phyloP scores from a whole-genome alignment of 2,113 vertebrate genomes.

The Alces alces region DNA sequence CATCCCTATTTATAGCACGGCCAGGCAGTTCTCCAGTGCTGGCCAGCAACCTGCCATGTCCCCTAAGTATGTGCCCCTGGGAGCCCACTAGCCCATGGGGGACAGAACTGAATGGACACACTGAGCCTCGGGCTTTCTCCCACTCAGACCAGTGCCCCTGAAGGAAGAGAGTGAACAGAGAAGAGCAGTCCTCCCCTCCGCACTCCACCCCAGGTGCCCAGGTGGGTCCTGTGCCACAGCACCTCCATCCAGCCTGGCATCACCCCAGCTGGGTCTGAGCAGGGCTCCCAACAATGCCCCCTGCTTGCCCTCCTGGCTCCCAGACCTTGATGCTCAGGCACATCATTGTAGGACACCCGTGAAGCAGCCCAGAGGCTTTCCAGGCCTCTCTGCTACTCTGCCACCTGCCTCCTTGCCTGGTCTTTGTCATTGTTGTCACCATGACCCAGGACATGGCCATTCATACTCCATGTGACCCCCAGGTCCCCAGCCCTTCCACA shows the following conservation, averaged over 20 bases:
- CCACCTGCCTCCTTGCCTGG: neutral
- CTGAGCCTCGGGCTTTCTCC: too few species aligned
- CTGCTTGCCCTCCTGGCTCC: neutral
- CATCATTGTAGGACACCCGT: fast-evolving
- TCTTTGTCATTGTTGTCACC: neutral
- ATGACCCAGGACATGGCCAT: neutral
- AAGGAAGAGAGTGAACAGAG: neutral
- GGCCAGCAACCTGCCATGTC: neutral
- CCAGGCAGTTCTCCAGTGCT: neutral
- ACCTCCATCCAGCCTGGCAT: fast-evolving
- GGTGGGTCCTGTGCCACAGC: neutral
- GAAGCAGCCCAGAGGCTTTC: neutral
- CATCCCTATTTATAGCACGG: neutral
- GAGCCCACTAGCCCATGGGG: neutral
- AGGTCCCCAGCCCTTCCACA: neutral
- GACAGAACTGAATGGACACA: neutral
- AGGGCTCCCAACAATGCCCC: neutral
- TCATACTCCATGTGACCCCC: fast-evolving
- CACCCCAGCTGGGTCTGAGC: neutral
- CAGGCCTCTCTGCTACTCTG: neutral
- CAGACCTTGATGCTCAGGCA: neutral
- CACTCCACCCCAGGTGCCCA: fast-evolving
- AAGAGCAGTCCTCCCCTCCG: neutral
- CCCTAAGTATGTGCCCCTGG: neutral
- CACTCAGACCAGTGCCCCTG: neutral